Conservation (phyloP, 1,140 invertebrate genomes). For the Globodera ellingtonae region DNA sequence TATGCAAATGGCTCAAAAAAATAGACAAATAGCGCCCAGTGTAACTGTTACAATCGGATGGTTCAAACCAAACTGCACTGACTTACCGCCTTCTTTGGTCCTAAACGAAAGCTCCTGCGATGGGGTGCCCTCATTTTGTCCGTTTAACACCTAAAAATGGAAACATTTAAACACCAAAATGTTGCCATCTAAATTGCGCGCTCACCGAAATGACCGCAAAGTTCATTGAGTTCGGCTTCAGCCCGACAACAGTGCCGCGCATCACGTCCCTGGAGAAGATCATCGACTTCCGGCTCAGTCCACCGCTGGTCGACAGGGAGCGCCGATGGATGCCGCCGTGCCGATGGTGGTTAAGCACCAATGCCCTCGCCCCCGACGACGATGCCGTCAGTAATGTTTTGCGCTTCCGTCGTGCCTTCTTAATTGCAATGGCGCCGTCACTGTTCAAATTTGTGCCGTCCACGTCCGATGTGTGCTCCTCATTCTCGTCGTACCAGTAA, state of each 20-base stretch:
- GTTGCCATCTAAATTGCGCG: neutral
- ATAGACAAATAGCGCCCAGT: no score
- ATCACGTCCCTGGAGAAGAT: slow-evolving; percentile 70
- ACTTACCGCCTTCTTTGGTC: slow-evolving; percentile 82
- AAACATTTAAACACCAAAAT: neutral
- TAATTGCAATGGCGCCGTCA: neutral
- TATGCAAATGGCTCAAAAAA: no score
- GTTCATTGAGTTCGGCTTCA: slow-evolving; percentile 86
- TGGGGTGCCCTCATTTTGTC: slow-evolving; percentile 82
- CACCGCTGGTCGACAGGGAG: slow-evolving; percentile 18
- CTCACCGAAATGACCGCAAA: slow-evolving; percentile 75
- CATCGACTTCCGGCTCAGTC: slow-evolving; percentile 30
- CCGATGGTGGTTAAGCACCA: neutral
- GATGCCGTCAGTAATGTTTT: neutral
- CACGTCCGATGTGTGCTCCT: slow-evolving; percentile 26
- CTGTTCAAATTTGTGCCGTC: neutral
- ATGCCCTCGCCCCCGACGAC: neutral
- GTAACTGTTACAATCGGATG: no score
- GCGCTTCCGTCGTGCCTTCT: slow-evolving; percentile 16
- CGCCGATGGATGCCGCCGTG: neutral
- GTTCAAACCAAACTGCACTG: neutral
- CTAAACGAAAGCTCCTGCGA: slow-evolving; percentile 81
- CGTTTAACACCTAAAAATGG: slow-evolving; percentile 79
- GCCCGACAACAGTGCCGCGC: slow-evolving; percentile 77
- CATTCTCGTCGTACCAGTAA: slow-evolving; percentile 57